These are phyloP conservation scores for Pristionchus mayeri DNA, from an alignment of 2,888 invertebrate genomes.

Conservation along the genomic window DNA sequence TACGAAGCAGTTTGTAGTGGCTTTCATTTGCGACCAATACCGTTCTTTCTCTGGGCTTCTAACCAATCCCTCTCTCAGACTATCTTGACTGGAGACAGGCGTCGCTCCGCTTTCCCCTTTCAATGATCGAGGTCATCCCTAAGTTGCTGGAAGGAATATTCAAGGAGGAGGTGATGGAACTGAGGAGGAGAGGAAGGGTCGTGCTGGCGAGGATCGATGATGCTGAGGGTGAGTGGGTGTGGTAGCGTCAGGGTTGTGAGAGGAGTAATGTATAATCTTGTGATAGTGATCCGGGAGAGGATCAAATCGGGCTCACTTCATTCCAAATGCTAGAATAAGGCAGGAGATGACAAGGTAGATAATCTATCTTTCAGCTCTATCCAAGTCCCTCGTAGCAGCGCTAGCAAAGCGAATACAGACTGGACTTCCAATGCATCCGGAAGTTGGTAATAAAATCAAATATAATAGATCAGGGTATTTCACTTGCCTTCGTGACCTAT, in stretches of 20 bases:
- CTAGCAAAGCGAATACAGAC: neutral
- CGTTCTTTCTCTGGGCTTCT: too few species aligned
- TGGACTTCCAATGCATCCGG: neutral
- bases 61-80: too few species aligned
- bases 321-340: neutral
- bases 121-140: neutral
- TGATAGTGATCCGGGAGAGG: too few species aligned
- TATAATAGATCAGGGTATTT: too few species aligned
- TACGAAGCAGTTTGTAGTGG: too few species aligned
- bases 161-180: constrained; percentile 10
- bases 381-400: neutral
- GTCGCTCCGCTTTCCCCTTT: neutral
- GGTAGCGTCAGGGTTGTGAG: neutral
- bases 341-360: too few species aligned
- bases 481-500: too few species aligned
- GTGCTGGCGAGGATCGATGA: constrained; percentile 13
- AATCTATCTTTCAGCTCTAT: constrained; percentile 4
- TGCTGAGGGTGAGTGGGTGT: constrained; percentile 1
- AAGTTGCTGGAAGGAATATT: neutral
- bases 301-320: neutral
- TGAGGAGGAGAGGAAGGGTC: constrained; percentile 23
- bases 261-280: neutral
- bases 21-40: too few species aligned
- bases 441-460: neutral
- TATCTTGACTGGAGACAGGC: neutral